Base-by-base conservation (phyloP, 2,797 vertebrate species). In the Dallia pectoralis region DNA sequence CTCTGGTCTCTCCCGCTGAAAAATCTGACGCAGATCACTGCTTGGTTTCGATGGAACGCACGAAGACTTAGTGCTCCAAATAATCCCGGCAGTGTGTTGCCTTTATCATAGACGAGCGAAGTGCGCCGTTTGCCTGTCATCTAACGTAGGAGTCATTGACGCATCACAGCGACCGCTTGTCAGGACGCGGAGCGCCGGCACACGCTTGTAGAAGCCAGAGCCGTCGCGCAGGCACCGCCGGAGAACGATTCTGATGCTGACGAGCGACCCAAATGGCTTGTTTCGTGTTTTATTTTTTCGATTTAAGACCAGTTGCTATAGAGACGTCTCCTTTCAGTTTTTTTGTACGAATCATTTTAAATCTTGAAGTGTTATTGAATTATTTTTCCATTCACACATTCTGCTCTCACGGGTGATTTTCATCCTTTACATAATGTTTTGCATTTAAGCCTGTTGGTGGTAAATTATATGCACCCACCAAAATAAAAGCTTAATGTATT, bases 381-480 rank as follows among this genome's bases (percentile, higher is more conserved):
- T 85, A 85, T 75, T 62, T 33, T 91, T 89, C 90, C 87, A 89
- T 85, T 93, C 89, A 86, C 78, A 67, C 80, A 82, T 82, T 81
- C 75, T 67, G 49, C 92, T 92, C 89, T 82, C 87, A 89, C 91
- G 92, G 92, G 91, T 90, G 91, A 92, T 90, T 89, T 92, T 88
- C 91, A 93, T 91, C 93, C 84, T 69, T 33, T 86, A 72, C 68
- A 90, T 88, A 88, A 88, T 89, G 90, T 91, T 79, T 89, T 90
- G 29, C 82, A 88, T 89, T 86, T 87, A 92, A 94, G 91, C 92
- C 92, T 88, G 89, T 93, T 93, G 93, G 92, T 95, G 92, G 95
- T 91, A 89, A 92, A 93, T 82, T 92, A 91, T 94, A 93, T 90
- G 88, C 89, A 94, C 89, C 91, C 93, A 93, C 91, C 90, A 94